Evolutionary conservation across 1,140 invertebrate genomes (phyloP).

Genomic region (Drosophila suzukii): DNA sequence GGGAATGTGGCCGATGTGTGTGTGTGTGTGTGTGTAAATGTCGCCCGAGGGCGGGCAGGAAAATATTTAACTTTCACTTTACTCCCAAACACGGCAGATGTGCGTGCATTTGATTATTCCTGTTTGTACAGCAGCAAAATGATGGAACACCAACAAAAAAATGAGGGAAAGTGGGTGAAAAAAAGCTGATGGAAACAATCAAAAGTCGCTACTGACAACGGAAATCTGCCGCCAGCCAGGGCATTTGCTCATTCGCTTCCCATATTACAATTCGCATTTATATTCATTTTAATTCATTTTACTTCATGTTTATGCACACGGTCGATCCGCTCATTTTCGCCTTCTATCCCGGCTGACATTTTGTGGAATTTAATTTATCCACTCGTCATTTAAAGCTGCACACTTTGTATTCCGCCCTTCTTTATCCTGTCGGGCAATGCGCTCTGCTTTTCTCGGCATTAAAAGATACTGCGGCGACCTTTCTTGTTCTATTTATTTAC

Average conservation of each 20-base stretch:
- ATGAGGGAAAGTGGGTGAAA: neutral
- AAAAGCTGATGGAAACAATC: conserved; percentile 34
- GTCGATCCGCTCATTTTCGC: conserved; percentile 20
- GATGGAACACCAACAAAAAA: neutral
- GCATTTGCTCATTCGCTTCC: conserved; percentile 19
- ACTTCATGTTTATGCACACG: conserved; percentile 17
- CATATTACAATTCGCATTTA: conserved; percentile 32
- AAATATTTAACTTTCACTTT: conserved; percentile 55
- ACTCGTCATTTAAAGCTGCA: conserved; percentile 35
- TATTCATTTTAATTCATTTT: conserved; percentile 61
- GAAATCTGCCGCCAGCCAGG: conserved; percentile 14
- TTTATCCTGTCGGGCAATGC: neutral
- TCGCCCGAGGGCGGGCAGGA: conserved; percentile 12
- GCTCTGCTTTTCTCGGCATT: conserved; percentile 16
- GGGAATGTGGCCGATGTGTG: conserved; percentile 3
- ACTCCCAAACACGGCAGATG: conserved; percentile 28
- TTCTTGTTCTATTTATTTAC: conserved; percentile 38
- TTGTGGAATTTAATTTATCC: conserved; percentile 41
- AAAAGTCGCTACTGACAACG: conserved; percentile 64
- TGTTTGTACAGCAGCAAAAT: conserved; percentile 18
- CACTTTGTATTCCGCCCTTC: conserved; percentile 14
- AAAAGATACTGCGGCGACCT: conserved; percentile 23
- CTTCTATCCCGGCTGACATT: conserved; percentile 29
- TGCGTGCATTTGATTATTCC: conserved; percentile 41
- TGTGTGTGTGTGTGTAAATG: conserved; percentile 8